phyloP scores from a whole-genome alignment of 2,888 invertebrate genomes.

The Willowsia nigromaculata region DNA sequence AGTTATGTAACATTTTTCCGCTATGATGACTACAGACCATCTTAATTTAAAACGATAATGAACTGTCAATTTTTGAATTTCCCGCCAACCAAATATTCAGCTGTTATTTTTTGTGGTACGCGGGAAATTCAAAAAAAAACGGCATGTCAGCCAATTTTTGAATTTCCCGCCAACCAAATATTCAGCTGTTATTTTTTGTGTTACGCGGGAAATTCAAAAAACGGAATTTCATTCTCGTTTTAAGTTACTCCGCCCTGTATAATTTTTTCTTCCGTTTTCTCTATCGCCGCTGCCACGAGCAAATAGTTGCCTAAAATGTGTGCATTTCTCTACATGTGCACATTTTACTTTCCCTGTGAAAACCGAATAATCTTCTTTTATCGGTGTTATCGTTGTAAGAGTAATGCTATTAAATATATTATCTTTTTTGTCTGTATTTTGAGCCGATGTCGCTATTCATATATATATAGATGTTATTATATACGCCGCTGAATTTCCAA shows the following conservation, averaged over 20 bases:
- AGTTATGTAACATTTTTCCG: slow-evolving; percentile 35
- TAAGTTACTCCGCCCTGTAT: too few species aligned
- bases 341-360: slow-evolving; percentile 29
- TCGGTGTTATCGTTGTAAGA: slow-evolving; percentile 27
- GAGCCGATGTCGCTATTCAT: too few species aligned
- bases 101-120: too few species aligned
- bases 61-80: too few species aligned
- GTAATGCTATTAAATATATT: slow-evolving; percentile 5
- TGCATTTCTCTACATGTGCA: background rate
- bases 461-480: slow-evolving; percentile 25
- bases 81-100: too few species aligned
- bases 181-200: too few species aligned
- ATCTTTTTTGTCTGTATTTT: background rate
- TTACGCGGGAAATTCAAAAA: too few species aligned
- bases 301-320: background rate
- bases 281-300: background rate
- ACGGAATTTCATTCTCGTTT: too few species aligned
- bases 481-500: slow-evolving; percentile 33
- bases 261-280: slow-evolving; percentile 13
- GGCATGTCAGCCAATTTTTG: too few species aligned
- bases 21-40: slow-evolving; percentile 30
- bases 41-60: too few species aligned
- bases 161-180: too few species aligned
- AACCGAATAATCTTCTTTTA: slow-evolving; percentile 37
- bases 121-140: too few species aligned